Percentiles rank a stretch among this genome's conserved stretches.
Evolutionary conservation across 2,888 invertebrate species (phyloP).

Genomic region (Coremacera marginata): DNA sequence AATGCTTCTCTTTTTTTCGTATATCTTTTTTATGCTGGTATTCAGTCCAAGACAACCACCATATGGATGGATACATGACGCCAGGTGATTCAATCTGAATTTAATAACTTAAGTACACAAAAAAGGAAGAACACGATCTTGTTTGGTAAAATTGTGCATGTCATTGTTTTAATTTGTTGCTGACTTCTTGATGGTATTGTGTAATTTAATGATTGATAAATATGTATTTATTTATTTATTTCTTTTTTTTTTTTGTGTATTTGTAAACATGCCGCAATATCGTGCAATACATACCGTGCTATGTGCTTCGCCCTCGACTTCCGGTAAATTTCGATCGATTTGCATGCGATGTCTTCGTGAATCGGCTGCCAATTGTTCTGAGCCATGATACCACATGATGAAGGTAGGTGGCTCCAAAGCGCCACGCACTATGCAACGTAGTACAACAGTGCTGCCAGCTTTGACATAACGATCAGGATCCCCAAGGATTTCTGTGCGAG

Average conservation of each 20-base stretch:
- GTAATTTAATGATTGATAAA: too few species aligned
- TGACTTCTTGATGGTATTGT: neutral
- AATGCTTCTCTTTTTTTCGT: neutral
- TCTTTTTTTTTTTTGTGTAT: neutral
- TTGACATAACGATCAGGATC: conserved; percentile 92
- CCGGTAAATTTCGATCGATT: conserved; percentile 66
- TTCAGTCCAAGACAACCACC: neutral
- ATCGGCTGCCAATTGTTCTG: conserved; percentile 67
- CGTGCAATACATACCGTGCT: conserved; percentile 64
- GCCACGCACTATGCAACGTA: conserved; percentile 91
- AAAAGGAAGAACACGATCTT: conserved; percentile 39
- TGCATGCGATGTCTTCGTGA: conserved; percentile 67
- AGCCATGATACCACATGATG: conserved; percentile 91
- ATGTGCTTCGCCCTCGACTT: conserved; percentile 63
- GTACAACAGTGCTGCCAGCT: conserved; percentile 88
- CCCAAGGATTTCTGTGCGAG: conserved; percentile 90
- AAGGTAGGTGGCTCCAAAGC: conserved; percentile 92
- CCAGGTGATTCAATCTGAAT: conserved; percentile 46
- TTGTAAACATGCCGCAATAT: neutral
- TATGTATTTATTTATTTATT: neutral
- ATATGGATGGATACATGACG: conserved; percentile 22
- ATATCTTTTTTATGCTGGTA: neutral
- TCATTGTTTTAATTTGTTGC: conserved; percentile 6
- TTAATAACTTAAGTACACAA: conserved; percentile 51
- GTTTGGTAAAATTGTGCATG: neutral